Evolutionary conservation across 2,113 vertebrate genomes (phyloP).

Genomic region (Papio anubis): DNA sequence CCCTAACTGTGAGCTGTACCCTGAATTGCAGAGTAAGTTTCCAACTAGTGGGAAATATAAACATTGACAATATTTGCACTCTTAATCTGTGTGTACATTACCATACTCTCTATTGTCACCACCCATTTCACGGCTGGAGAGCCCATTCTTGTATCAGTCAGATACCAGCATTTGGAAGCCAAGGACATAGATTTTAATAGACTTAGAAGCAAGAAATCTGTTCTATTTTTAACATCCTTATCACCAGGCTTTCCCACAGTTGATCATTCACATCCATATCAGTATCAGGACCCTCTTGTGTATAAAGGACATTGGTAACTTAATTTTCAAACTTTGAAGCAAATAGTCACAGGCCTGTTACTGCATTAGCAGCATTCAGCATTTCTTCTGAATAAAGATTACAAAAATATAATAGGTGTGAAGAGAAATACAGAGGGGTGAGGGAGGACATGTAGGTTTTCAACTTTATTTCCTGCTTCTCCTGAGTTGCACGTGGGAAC

Average conservation of each 20-base stretch:
- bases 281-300: background rate
- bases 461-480: background rate
- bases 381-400: background rate
- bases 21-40: constrained; percentile 43
- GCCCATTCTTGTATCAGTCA: constrained; percentile 26
- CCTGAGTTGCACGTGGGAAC: background rate
- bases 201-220: background rate
- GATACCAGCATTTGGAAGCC: constrained; percentile 2
- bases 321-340: constrained; percentile 11
- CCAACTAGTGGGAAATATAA: constrained; percentile 16
- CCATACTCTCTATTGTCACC: constrained; percentile 5
- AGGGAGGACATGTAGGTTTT: background rate
- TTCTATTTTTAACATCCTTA: background rate
- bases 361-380: background rate
- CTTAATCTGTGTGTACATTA: constrained; percentile 19
- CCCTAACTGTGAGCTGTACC: background rate
- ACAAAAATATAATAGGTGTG: background rate
- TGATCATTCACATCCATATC: background rate
- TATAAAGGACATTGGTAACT: background rate
- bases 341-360: background rate
- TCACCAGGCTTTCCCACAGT: background rate
- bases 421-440: background rate
- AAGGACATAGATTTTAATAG: background rate
- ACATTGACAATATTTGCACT: constrained; percentile 20
- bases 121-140: constrained; percentile 43